Conservation (phyloP, 2,113 vertebrate genomes). For the Todiramphus chloris region DNA sequence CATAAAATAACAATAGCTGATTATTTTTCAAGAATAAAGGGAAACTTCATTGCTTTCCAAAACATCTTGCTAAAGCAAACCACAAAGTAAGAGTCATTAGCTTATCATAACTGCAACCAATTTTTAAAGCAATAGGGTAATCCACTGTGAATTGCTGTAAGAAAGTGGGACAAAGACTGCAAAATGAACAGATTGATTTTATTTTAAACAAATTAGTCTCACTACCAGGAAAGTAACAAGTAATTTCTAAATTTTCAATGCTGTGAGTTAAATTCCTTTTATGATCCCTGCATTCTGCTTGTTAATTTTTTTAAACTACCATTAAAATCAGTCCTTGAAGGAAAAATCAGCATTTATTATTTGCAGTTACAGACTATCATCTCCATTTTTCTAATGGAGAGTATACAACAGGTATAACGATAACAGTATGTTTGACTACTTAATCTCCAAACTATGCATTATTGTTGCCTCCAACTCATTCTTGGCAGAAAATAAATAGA, state of each 20-base stretch:
- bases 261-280: constrained; percentile 51
- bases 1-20: not conserved
- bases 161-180: constrained; percentile 73
- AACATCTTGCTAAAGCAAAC: constrained; percentile 65
- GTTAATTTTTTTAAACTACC: constrained; percentile 27
- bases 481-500: not conserved
- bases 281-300: constrained; percentile 41
- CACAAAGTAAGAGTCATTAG: constrained; percentile 70
- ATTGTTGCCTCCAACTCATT: not conserved
- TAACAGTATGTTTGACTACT: constrained; percentile 13
- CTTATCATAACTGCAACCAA: constrained; percentile 70
- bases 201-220: constrained; percentile 76
- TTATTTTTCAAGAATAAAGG: constrained; percentile 30
- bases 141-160: constrained; percentile 67
- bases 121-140: constrained; percentile 72
- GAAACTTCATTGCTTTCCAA: constrained; percentile 44
- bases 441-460: constrained; percentile 21
- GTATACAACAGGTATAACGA: not conserved
- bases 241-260: constrained; percentile 63
- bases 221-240: constrained; percentile 66
- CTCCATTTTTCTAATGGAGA: constrained; percentile 11
- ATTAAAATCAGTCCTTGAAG: constrained; percentile 30
- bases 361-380: constrained; percentile 3
- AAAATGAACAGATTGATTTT: constrained; percentile 75
- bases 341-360: constrained; percentile 14